Conservation (phyloP, 2,888 invertebrate genomes). For the Colletes collaris region DNA sequence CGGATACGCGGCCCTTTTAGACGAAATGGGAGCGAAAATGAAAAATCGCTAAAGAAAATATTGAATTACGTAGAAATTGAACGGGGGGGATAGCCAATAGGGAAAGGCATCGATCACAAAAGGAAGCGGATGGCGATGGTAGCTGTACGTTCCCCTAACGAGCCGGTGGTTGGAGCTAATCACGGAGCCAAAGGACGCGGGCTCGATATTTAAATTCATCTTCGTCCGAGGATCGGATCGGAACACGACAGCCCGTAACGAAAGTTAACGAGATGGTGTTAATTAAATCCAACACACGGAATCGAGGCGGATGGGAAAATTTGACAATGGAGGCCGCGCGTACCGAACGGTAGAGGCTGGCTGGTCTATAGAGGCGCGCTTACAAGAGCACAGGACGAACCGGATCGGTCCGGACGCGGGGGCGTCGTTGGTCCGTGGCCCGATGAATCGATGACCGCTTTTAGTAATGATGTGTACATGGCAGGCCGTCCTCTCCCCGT, state of each 20-base stretch:
- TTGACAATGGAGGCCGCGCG: constrained; percentile 61
- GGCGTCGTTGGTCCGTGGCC: constrained; percentile 56
- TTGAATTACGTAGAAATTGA: no score
- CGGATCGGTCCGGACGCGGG: constrained; percentile 45
- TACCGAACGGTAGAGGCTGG: background rate
- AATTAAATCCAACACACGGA: constrained; percentile 68
- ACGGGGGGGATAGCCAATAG: no score
- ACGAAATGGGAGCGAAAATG: no score
- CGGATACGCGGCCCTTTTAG: no score
- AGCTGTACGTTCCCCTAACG: constrained; percentile 15
- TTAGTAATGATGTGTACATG: constrained; percentile 74
- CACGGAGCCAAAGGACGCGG: constrained; percentile 29
- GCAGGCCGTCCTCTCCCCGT: constrained; percentile 68
- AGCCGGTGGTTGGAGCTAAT: constrained; percentile 28
- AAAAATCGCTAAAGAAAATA: no score
- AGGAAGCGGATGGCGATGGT: no score
- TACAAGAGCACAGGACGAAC: constrained; percentile 42
- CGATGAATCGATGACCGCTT: constrained; percentile 73
- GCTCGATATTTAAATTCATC: constrained; percentile 41
- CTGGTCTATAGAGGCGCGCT: constrained; percentile 26
- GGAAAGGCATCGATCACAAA: no score
- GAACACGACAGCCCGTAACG: constrained; percentile 53
- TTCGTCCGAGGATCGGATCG: constrained; percentile 33
- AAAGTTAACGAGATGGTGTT: constrained; percentile 72
- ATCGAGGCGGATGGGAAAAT: constrained; percentile 64